Evolutionary conservation across 1,140 invertebrate genomes (phyloP).

Genomic region (Idris sp.): DNA sequence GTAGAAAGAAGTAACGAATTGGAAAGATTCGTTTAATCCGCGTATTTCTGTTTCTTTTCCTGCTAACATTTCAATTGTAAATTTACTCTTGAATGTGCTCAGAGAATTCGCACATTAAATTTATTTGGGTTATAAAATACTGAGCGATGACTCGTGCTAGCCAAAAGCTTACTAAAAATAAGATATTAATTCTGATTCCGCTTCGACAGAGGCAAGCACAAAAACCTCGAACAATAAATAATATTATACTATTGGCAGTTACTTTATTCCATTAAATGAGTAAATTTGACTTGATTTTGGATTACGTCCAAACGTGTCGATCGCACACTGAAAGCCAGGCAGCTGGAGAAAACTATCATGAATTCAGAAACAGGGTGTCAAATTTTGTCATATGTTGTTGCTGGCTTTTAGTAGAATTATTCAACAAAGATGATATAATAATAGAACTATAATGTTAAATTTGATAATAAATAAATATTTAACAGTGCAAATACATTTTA

Average conservation of each 20-base stretch:
- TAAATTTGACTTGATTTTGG: slow-evolving; percentile 41
- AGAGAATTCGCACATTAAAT: slow-evolving; percentile 10
- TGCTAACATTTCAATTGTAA: slow-evolving; percentile 29
- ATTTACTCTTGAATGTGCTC: slow-evolving; percentile 21
- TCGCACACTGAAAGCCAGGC: slow-evolving; percentile 15
- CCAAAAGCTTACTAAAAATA: slow-evolving; percentile 29
- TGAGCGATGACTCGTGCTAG: not conserved
- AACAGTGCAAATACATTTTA: no score
- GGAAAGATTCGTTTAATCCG: slow-evolving; percentile 19
- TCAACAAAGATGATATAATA: not conserved
- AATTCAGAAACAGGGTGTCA: slow-evolving; percentile 3
- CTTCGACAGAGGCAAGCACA: not conserved
- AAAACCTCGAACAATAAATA: slow-evolving; percentile 37
- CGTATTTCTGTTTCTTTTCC: slow-evolving; percentile 11
- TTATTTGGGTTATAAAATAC: slow-evolving; percentile 23
- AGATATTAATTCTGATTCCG: slow-evolving; percentile 24
- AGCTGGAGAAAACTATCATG: slow-evolving; percentile 6
- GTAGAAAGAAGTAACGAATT: slow-evolving; percentile 30
- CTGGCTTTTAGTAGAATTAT: slow-evolving; percentile 4
- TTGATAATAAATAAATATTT: no score
- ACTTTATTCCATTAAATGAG: slow-evolving; percentile 49
- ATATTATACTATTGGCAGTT: slow-evolving; percentile 48
- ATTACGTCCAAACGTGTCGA: slow-evolving; percentile 27
- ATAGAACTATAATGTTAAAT: no score
- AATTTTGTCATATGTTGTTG: slow-evolving; percentile 14